These are phyloP conservation scores for Clepsis dumicolana DNA, from an alignment of 2,888 invertebrate genomes.

Conservation along the genomic window DNA sequence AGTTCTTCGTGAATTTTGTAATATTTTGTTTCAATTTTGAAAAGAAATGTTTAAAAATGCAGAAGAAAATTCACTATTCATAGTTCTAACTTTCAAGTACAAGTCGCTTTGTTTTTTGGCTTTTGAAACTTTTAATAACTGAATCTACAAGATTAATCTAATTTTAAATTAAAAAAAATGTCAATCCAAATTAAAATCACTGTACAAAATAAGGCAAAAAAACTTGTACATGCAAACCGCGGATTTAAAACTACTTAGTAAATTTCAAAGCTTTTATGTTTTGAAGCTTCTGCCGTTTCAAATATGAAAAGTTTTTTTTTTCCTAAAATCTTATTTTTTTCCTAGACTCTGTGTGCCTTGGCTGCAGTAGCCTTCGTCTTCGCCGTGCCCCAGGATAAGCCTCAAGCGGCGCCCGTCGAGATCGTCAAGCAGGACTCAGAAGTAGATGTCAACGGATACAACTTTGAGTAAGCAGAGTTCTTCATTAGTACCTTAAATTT, in stretches of 20 bases:
- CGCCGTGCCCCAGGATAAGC: conserved; percentile 64
- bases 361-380: conserved; percentile 67
- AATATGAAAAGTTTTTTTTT: neutral
- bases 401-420: conserved; percentile 69
- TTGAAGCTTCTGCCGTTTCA: neutral
- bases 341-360: conserved; percentile 71
- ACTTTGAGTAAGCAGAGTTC: conserved; percentile 87
- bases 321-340: conserved; percentile 20
- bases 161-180: too few relatives aligned
- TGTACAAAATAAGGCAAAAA: too few relatives aligned
- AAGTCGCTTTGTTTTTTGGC: too few relatives aligned
- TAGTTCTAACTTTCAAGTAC: neutral
- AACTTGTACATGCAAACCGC: too few relatives aligned
- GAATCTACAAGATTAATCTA: too few relatives aligned
- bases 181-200: too few relatives aligned
- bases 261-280: neutral
- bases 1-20: neutral
- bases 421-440: conserved; percentile 88
- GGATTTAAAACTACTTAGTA: neutral
- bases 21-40: too few relatives aligned
- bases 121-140: too few relatives aligned
- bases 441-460: conserved; percentile 87
- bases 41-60: too few relatives aligned
- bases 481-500: neutral
- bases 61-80: too few relatives aligned